Percentiles rank a stretch among this genome's conserved stretches.
Evolutionary conservation across 2,888 invertebrate species (phyloP).

Genomic region (Melieria crassipennis): DNA sequence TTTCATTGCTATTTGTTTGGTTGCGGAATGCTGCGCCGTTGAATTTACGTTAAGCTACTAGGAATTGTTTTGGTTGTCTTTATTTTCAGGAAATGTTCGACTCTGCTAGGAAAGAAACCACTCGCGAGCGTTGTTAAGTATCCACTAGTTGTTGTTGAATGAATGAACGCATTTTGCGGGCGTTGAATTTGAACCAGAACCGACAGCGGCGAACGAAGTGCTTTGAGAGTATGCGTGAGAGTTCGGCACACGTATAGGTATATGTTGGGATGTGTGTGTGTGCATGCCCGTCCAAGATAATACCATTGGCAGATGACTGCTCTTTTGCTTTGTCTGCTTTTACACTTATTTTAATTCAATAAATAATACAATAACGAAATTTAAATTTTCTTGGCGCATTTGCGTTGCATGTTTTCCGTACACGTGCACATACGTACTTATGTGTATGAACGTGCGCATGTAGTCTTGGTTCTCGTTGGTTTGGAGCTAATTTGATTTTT

Average conservation of each 20-base stretch:
- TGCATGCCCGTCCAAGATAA: constrained; percentile 16
- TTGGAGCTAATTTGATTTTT: too few relatives aligned
- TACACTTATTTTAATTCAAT: not conserved
- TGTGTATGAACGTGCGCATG: constrained; percentile 6
- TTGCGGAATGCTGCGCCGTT: constrained; percentile 1
- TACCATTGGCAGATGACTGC: not conserved
- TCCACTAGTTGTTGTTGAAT: constrained; percentile 44
- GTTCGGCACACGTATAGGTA: not conserved
- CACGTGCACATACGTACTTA: constrained; percentile 10
- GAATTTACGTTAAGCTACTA: constrained; percentile 8
- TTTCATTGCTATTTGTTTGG: constrained; percentile 46
- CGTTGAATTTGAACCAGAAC: constrained; percentile 1
- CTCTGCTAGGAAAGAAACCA: constrained; percentile 33
- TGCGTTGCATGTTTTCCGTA: not conserved
- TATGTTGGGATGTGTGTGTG: constrained; percentile 1
- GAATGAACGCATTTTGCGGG: constrained; percentile 9
- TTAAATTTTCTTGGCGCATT: too few relatives aligned
- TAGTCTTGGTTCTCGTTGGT: too few relatives aligned
- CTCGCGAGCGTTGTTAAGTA: constrained; percentile 42
- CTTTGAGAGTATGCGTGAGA: not conserved
- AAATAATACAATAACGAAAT: too few relatives aligned
- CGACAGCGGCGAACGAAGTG: not conserved
- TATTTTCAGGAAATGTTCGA: constrained; percentile 37
- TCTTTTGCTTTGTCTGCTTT: not conserved
- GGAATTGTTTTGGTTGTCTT: constrained; percentile 39